Base-by-base conservation (phyloP, 2,113 vertebrate genomes). In the Syrrhaptes paradoxus region DNA sequence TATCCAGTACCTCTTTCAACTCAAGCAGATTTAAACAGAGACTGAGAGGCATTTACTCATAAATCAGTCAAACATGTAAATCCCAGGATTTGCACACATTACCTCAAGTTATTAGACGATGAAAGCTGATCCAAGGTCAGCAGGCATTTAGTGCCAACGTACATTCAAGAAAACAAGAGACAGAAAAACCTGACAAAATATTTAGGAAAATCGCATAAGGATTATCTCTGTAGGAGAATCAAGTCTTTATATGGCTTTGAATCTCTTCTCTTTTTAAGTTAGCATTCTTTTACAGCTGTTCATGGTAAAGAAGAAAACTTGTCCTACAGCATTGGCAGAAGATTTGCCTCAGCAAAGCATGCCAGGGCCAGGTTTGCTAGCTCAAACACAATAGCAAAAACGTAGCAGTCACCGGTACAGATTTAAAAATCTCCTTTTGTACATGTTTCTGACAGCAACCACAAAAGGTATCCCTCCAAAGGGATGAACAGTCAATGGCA, bases 381-480 rank as follows among this genome's bases (percentile, higher is more conserved):
- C 74, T 43, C n/a, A 67, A 89, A 85, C 32, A 29, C 31, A 65
- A 45, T 0, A 57, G 49, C 32, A 89, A 57, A 81, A 80, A 9
- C 0, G 0, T 1, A 28, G 48, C 26, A n/a, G 26, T 6, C 67
- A 61, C 24, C 54, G 36, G 22, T 9, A 34, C 32, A 52, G 9
- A 49, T 28, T 68, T 41, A 32, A 36, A 36, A 82, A 73, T 45
- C 49, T 70, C 15, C 52, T 93, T 79, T 54, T 65, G n/a, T 26
- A 38, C 24, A 3, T 19, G 19, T 32, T 54, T 82, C 49, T 54
- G 36, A 43, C 11, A 62, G 3, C 13, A 28, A 17, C 5, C 66
- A 65, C 28, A 75, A 46, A 66, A 95, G 29, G 11, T 15, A 49
- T 14, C 34, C 63, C 43, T 85, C 34, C 20, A 13, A 57, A 77